Conservation (phyloP, 2,113 vertebrate species). For the Pedetes capensis region DNA sequence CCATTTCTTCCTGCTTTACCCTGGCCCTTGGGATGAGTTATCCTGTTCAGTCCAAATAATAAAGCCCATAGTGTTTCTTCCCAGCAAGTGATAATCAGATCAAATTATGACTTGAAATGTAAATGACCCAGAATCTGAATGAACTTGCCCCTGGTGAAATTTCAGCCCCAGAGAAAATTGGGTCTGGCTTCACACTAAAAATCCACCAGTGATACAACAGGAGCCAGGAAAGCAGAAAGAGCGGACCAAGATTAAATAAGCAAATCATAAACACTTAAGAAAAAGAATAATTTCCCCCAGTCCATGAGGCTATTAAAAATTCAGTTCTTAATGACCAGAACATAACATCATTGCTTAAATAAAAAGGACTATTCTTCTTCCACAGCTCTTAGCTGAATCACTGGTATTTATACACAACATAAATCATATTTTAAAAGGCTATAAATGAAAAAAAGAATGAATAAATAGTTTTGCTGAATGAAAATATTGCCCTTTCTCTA, state of each 20-base stretch:
- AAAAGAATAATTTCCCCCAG: constrained; percentile 50
- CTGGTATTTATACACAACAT: constrained; percentile 39
- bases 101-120: constrained; percentile 57
- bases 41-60: constrained; percentile 2
- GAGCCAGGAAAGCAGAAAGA: background rate
- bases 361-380: constrained; percentile 52
- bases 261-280: constrained; percentile 57
- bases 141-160: constrained; percentile 53
- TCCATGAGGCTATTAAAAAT: constrained; percentile 29
- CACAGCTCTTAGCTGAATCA: constrained; percentile 39
- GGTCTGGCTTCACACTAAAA: constrained; percentile 39
- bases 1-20: background rate
- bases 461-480: constrained; percentile 26
- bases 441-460: background rate
- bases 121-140: constrained; percentile 63
- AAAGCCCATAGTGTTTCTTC: constrained; percentile 49
- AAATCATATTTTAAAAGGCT: constrained; percentile 58
- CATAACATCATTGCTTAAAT: constrained; percentile 24
- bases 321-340: constrained; percentile 39
- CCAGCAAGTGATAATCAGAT: constrained; percentile 50
- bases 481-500: constrained; percentile 12
- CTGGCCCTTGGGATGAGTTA: background rate
- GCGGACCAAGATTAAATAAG: constrained; percentile 52
- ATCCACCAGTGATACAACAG: background rate
- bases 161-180: constrained; percentile 58